Base-by-base conservation (phyloP, 2,888 invertebrate species). In the Megastigmus dorsalis region DNA sequence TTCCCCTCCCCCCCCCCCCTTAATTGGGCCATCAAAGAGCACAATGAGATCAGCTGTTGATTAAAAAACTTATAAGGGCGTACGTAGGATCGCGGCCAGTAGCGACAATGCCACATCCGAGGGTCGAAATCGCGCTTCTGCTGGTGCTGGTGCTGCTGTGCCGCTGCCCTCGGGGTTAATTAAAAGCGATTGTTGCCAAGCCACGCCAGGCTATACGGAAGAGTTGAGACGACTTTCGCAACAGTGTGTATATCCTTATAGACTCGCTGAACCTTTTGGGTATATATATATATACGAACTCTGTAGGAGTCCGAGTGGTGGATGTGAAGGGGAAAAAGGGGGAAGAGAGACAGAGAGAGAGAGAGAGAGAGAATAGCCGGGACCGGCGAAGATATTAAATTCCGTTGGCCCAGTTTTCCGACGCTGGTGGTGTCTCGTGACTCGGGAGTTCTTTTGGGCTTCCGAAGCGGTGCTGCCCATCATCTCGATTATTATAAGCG, bases 371-470 rank as follows among this genome's bases (percentile, higher is more conserved):
- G n/a, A n/a, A n/a, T n/a, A n/a, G n/a, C n/a, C n/a, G n/a, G 10
- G 45, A 15, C 59, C 28, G n/a, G n/a, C 36, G 6, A 38, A 43
- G 52, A 67, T 76, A 77, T 76, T 70, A 76, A 78, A 78, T 78
- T 77, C 67, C 70, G 20, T 20, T 63, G 63, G 72, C 66, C 72
- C 74, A 62, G 59, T 73, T 77, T 73, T 66, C 59, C 33, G 18
- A n/a, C 7, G 33, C 15, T 18, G 26, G 23, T n/a, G n/a, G n/a
- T n/a, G n/a, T n/a, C n/a, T n/a, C n/a, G n/a, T n/a, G n/a, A n/a
- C n/a, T n/a, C n/a, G n/a, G n/a, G n/a, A n/a, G n/a, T n/a, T n/a
- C n/a, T n/a, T n/a, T n/a, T n/a, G n/a, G n/a, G n/a, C n/a, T n/a
- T n/a, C n/a, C n/a, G n/a, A n/a, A n/a, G n/a, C n/a, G n/a, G n/a